phyloP scores from a whole-genome alignment of 2,888 invertebrate species.

The Chymomyza caudatula region DNA sequence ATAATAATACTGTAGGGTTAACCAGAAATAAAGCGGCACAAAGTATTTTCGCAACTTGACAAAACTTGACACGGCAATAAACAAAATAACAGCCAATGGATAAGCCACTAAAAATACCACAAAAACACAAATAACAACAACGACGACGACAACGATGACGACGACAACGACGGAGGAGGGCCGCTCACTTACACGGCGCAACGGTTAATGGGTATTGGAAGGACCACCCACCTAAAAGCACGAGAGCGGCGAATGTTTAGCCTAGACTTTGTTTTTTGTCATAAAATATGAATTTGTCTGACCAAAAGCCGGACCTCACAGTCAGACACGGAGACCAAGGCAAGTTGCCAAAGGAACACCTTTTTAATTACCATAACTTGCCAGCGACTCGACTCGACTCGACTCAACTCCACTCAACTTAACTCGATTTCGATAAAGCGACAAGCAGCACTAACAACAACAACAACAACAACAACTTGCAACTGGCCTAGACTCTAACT shows the following conservation, averaged over 20 bases:
- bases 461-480: constrained; percentile 4
- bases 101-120: neutral
- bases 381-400: constrained; percentile 25
- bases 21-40: constrained; percentile 31
- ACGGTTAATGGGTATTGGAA: neutral
- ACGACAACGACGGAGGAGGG: neutral
- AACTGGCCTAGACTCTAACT: constrained; percentile 28
- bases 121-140: constrained; percentile 4
- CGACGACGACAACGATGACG: too few species aligned
- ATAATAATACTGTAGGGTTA: constrained; percentile 3
- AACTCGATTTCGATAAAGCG: constrained; percentile 57
- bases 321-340: constrained; percentile 21
- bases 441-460: constrained; percentile 32
- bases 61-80: constrained; percentile 47
- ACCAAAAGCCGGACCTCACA: constrained; percentile 41
- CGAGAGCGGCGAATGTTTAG: constrained; percentile 39
- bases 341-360: constrained; percentile 66
- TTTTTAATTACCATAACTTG: constrained; percentile 75
- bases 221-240: constrained; percentile 70
- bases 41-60: constrained; percentile 55
- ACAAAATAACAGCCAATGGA: neutral
- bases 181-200: neutral
- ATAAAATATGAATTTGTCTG: constrained; percentile 71
- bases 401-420: neutral
- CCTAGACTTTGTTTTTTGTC: constrained; percentile 55